These are phyloP conservation scores for Nematopogon swammerdamellus DNA, from an alignment of 2,888 invertebrate species.

Conservation along the genomic window DNA sequence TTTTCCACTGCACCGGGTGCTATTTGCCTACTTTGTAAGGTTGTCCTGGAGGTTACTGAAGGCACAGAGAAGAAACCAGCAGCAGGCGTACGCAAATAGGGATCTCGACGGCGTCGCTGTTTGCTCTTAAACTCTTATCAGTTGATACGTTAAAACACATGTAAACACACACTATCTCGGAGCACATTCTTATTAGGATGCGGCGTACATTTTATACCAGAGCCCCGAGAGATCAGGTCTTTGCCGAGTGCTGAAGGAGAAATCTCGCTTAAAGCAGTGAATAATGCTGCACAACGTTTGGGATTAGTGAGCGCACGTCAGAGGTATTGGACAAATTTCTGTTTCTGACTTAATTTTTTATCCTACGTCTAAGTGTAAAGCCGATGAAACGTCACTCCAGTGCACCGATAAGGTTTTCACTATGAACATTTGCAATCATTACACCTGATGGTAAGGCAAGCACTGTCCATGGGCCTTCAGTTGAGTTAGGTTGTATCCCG, in stretches of 20 bases:
- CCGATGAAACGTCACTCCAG: too few relatives aligned
- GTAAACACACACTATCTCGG: constrained; percentile 42
- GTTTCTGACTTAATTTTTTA: too few relatives aligned
- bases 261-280: not conserved
- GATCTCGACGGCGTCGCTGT: constrained; percentile 40
- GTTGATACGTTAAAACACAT: constrained; percentile 52
- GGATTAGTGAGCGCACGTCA: not conserved
- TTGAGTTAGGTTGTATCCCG: too few relatives aligned
- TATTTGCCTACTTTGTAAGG: not conserved
- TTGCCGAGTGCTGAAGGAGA: not conserved
- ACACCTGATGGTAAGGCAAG: too few relatives aligned
- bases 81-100: constrained; percentile 36
- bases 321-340: not conserved
- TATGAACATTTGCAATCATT: too few relatives aligned
- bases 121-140: constrained; percentile 45
- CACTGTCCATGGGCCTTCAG: too few relatives aligned
- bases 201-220: not conserved
- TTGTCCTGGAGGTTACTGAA: not conserved
- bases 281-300: not conserved
- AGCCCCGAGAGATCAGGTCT: not conserved
- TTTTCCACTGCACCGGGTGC: too few relatives aligned
- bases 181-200: not conserved
- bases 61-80: not conserved
- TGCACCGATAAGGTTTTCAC: too few relatives aligned
- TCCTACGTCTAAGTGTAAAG: too few relatives aligned